Base-by-base conservation (phyloP, 2,797 vertebrate genomes). In the Tamandua tetradactyla region DNA sequence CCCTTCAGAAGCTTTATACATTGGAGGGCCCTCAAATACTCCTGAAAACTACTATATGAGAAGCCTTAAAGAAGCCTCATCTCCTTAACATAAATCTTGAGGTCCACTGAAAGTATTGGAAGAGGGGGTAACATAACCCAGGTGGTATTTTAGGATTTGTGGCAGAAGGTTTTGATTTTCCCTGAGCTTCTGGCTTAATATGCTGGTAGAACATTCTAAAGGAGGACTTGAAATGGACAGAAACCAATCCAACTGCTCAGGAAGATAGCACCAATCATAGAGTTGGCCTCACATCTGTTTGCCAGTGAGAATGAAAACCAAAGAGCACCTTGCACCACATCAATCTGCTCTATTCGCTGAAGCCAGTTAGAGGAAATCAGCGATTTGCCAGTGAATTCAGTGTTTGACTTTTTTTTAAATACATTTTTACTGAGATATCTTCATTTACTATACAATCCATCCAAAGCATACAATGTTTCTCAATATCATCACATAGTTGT, bases 81-180 rank as follows among this genome's bases (percentile, higher is more conserved):
- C 27, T 72, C 61, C 76, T 87, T 35, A 68, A 83, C 86, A 95
- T 79, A 84, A 75, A 74, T n/a, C 68, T 55, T 79, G 66, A 44
- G 66, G 49, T 57, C 35, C 52, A 62, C 0, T 2, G 35, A 76
- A 93, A 80, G 69, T 55, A 37, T 35, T 66, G 5, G 52, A 89
- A 92, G 55, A 91, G 47, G 35, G 23, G 92, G 35, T 64, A 82
- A 71, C 44, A 49, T 64, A 40, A 68, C 23, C 52, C 94, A 79
- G 40, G 49, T 81, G 49, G n/a, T 66, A 44, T 35, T 61, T 79
- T 30, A 59, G 66, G 79, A 37, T 89, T 86, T 57, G 75, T 27
- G 52, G 59, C 59, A 62, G 92, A 85, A 25, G 35, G 32, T 42
- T 83, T 84, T 10, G 37, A 86, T 55, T 81, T 88, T 66, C 55